A percentile compares a stretch with the other conserved stretches of the same genome.
Evolutionary conservation across 2,113 vertebrate species (phyloP).

Genomic region (Scomber colias): DNA sequence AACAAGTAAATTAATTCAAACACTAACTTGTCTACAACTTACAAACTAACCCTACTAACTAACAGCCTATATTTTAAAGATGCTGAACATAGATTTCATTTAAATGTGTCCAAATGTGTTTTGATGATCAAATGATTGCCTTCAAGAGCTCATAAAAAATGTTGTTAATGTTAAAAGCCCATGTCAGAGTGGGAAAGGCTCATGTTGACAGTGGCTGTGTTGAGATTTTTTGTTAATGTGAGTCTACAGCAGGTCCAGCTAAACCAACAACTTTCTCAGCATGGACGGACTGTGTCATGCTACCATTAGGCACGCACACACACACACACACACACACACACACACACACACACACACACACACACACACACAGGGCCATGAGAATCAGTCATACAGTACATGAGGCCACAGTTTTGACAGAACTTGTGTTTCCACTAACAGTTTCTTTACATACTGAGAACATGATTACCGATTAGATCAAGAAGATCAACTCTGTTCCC

Average conservation of each 20-base stretch:
- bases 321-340: too few species aligned
- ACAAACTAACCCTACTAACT: too few species aligned
- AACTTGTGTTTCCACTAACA: slow-evolving; percentile 5
- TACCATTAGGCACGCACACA: neutral
- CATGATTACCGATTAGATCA: neutral
- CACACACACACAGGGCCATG: slow-evolving; percentile 14
- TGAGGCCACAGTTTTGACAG: neutral
- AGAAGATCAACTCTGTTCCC: too few species aligned
- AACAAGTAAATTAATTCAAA: too few species aligned
- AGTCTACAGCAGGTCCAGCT: slow-evolving; percentile 45
- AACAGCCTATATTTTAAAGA: too few species aligned
- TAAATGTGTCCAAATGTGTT: neutral
- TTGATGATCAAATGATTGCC: neutral
- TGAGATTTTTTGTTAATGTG: slow-evolving; percentile 38
- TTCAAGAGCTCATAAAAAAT: neutral
- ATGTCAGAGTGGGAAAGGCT: slow-evolving; percentile 33
- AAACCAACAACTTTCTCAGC: slow-evolving; percentile 57
- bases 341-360: slow-evolving; percentile 3
- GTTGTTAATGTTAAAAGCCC: neutral
- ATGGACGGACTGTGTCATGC: slow-evolving; percentile 15
- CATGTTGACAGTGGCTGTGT: slow-evolving; percentile 35
- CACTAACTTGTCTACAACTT: too few species aligned
- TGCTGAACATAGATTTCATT: neutral
- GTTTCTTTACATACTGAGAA: neutral
- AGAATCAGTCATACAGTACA: slow-evolving; percentile 40